Conservation (phyloP, 2,797 vertebrate species). For the Prionace glauca region DNA sequence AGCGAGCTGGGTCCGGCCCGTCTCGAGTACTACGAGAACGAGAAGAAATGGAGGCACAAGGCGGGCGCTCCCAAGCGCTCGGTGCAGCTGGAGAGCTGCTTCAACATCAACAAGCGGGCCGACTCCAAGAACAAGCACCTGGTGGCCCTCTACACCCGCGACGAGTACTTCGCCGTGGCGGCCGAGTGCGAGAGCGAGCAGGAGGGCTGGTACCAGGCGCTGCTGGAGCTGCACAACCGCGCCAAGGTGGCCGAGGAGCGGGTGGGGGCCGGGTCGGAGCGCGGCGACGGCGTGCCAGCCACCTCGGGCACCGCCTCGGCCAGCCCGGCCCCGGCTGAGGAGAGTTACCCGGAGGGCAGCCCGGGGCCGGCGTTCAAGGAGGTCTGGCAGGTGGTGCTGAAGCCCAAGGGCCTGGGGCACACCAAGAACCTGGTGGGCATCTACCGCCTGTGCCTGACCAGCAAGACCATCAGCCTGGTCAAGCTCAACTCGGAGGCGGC, state of each 20-base stretch:
- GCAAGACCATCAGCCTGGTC: conserved; percentile 79
- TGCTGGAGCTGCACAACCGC: conserved; percentile 74
- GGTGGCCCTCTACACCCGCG: conserved; percentile 78
- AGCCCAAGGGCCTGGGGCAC: conserved; percentile 78
- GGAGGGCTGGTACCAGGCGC: conserved; percentile 75
- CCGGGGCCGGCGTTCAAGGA: conserved; percentile 79
- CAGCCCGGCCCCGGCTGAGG: conserved; percentile 59
- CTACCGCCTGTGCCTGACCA: conserved; percentile 80
- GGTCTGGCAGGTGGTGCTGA: conserved; percentile 82
- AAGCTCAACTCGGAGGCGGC: conserved; percentile 77
- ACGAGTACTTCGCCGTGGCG: conserved; percentile 77
- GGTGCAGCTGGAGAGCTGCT: conserved; percentile 76
- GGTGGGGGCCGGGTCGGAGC: conserved; percentile 39
- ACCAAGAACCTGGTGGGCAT: conserved; percentile 79
- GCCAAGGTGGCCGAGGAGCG: conserved; percentile 65
- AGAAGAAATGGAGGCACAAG: conserved; percentile 85
- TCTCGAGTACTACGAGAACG: conserved; percentile 82
- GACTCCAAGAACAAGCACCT: conserved; percentile 85
- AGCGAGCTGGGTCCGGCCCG: conserved; percentile 73
- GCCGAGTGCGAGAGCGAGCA: conserved; percentile 75
- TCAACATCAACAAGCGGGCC: conserved; percentile 82
- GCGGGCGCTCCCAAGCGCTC: conserved; percentile 78
- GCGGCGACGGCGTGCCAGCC: conserved; percentile 43
- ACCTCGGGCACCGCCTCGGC: conserved; percentile 15
- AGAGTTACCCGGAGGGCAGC: conserved; percentile 60